These are phyloP conservation scores for Plestiodon gilberti DNA, from an alignment of 2,113 vertebrate genomes.

Conservation along the genomic window DNA sequence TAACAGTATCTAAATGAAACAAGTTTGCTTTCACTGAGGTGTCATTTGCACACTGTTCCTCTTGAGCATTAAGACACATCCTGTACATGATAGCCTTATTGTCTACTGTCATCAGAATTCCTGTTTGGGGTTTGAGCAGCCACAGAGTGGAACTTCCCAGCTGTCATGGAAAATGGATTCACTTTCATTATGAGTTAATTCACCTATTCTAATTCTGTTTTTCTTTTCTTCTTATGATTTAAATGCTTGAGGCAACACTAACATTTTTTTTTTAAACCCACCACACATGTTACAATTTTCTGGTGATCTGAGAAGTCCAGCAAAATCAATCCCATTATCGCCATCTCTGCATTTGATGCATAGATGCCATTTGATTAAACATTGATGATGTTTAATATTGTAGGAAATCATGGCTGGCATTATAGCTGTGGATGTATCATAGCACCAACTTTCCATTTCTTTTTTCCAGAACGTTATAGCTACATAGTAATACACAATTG, in stretches of 20 bases:
- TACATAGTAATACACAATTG: too few species aligned
- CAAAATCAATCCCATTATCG: slow-evolving; percentile 83
- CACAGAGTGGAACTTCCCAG: slow-evolving; percentile 82
- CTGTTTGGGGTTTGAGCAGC: slow-evolving; percentile 73
- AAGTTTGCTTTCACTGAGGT: slow-evolving; percentile 87
- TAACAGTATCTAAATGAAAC: slow-evolving; percentile 83
- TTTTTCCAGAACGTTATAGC: background rate
- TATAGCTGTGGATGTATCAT: slow-evolving; percentile 38
- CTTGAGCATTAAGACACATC: slow-evolving; percentile 80
- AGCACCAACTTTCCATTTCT: background rate
- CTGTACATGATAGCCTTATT: slow-evolving; percentile 84
- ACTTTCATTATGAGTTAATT: slow-evolving; percentile 88
- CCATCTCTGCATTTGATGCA: background rate
- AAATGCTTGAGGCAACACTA: slow-evolving; percentile 83
- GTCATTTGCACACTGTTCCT: slow-evolving; percentile 87
- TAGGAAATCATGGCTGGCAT: slow-evolving; percentile 46
- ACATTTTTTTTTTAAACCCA: too few species aligned
- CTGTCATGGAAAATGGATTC: slow-evolving; percentile 85
- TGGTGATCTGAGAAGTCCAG: slow-evolving; percentile 79
- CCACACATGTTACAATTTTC: too few species aligned
- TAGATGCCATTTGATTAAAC: slow-evolving; percentile 34
- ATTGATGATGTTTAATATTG: slow-evolving; percentile 82
- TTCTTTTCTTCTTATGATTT: slow-evolving; percentile 85
- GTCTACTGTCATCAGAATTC: slow-evolving; percentile 83
- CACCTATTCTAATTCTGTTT: slow-evolving; percentile 87